Evolutionary conservation across 2,797 vertebrate genomes (phyloP).

Genomic region (Phrynocephalus vlangalii): DNA sequence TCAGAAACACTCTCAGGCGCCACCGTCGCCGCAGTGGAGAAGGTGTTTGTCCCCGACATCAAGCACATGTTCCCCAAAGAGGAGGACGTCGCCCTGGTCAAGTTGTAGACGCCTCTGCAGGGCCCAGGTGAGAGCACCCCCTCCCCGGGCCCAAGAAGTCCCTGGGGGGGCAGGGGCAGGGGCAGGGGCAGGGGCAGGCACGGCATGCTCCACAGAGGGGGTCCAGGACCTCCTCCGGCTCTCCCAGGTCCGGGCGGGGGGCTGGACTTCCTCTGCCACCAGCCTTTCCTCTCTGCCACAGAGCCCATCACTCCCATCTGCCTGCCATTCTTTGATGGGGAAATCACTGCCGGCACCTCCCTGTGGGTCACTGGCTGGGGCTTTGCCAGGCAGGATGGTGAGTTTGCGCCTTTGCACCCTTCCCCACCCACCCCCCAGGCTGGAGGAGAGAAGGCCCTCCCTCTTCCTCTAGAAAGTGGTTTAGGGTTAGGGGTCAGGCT

Average conservation of each 20-base stretch:
- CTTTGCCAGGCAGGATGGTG: slow-evolving; percentile 80
- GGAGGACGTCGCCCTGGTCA: slow-evolving; percentile 89
- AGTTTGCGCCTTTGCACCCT: slow-evolving; percentile 22
- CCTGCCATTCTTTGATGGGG: slow-evolving; percentile 84
- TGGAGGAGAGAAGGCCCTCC: not conserved
- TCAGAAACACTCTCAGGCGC: slow-evolving; percentile 65
- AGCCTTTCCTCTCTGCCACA: slow-evolving; percentile 57
- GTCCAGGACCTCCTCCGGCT: no score
- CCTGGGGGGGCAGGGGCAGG: not conserved
- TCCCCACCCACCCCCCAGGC: not conserved
- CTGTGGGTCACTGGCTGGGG: slow-evolving; percentile 91
- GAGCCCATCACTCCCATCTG: slow-evolving; percentile 84
- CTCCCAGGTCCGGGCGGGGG: not conserved
- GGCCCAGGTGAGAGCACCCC: slow-evolving; percentile 78
- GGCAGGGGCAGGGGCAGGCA: no score
- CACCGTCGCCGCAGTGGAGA: slow-evolving; percentile 80
- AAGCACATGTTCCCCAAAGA: slow-evolving; percentile 72
- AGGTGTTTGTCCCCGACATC: slow-evolving; percentile 79
- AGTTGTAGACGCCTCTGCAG: slow-evolving; percentile 79
- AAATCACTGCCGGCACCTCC: slow-evolving; percentile 52
- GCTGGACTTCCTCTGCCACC: no score
- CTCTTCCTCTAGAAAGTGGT: no score
- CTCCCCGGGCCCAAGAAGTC: not conserved
- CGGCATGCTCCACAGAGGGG: no score
- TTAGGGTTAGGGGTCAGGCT: no score